Percentiles rank a stretch among this genome's conserved stretches.
These are phyloP conservation scores for Amphiduros pacificus DNA, from an alignment of 2,888 invertebrate species.

Conservation along the genomic window DNA sequence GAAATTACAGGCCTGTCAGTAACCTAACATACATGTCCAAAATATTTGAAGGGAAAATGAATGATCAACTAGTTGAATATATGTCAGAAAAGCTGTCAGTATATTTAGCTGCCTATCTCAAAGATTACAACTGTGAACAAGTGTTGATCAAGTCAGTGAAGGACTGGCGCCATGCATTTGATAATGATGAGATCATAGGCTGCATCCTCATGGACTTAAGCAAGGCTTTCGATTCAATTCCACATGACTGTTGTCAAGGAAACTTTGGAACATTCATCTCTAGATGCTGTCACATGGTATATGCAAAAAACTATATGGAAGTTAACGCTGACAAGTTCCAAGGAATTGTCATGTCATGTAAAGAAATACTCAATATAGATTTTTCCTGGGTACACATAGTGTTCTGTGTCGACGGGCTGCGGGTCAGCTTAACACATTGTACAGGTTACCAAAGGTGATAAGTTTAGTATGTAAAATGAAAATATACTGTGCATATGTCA, in stretches of 20 bases:
- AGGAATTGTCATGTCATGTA: no score
- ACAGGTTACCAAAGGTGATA: neutral
- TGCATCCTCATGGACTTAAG: neutral
- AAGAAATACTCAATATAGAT: no score
- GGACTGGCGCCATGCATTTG: neutral
- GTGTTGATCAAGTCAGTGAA: neutral
- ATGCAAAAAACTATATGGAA: no score
- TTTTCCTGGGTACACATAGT: no score
- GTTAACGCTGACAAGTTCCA: no score
- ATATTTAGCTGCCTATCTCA: neutral
- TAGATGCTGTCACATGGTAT: neutral
- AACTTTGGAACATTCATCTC: neutral
- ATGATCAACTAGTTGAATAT: neutral
- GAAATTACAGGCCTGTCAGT: slow-evolving; percentile 1
- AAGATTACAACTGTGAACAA: neutral
- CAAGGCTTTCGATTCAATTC: neutral
- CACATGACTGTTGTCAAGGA: neutral
- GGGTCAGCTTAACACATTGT: neutral
- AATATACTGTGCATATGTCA: neutral
- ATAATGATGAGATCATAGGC: neutral
- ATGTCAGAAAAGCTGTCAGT: neutral
- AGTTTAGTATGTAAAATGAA: neutral
- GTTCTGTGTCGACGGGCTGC: no score
- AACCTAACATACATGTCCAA: neutral
- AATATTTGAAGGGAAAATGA: neutral